Percentiles rank a stretch among this genome's conserved stretches.
These are phyloP conservation scores for Psittacula derbiana DNA, from an alignment of 2,797 vertebrate genomes.

Conservation along the genomic window DNA sequence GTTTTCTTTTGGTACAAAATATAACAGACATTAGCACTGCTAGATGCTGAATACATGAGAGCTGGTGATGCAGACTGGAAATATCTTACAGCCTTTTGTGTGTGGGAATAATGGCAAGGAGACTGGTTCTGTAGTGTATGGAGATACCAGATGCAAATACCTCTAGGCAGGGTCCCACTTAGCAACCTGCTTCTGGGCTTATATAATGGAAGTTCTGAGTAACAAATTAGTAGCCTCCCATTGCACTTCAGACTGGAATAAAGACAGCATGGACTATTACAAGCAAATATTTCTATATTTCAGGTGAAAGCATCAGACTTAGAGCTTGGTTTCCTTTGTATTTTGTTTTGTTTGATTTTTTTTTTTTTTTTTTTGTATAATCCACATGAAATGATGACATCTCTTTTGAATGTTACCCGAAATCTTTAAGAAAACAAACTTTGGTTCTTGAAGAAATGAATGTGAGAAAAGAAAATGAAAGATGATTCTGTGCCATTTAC, in stretches of 20 bases:
- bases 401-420: neutral
- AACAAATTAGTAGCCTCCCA: neutral
- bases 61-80: neutral
- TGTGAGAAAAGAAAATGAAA: neutral
- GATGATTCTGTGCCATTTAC: neutral
- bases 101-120: neutral
- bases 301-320: neutral
- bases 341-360: neutral
- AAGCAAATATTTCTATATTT: neutral
- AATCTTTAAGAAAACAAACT: neutral
- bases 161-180: neutral
- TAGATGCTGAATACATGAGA: neutral
- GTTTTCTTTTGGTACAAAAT: neutral
- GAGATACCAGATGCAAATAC: neutral
- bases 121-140: rapidly evolving
- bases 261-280: neutral
- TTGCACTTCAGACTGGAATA: neutral
- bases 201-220: neutral
- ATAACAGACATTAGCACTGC: neutral
- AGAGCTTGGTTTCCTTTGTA: neutral
- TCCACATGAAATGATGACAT: neutral
- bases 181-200: neutral
- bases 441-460: neutral
- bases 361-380: neutral
- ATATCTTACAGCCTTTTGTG: neutral